phyloP scores from a whole-genome alignment of 1,140 invertebrate species.

The Maconellicoccus hirsutus region DNA sequence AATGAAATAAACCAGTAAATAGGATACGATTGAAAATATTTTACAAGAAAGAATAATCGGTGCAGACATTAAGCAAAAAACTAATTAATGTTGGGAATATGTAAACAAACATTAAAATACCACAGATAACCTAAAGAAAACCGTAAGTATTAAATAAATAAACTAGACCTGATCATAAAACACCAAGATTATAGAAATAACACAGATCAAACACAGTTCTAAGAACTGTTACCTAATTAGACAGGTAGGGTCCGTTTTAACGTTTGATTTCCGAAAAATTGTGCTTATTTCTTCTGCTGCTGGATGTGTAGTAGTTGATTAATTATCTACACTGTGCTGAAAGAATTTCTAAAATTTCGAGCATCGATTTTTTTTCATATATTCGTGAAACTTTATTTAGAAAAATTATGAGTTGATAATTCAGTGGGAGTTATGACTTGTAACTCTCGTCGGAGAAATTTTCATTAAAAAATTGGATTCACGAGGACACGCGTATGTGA shows the following conservation, averaged over 20 bases:
- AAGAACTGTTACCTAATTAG: constrained; percentile 9
- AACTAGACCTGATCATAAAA: constrained; percentile 4
- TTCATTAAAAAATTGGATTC: no score
- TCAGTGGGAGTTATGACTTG: no score
- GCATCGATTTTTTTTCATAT: no score
- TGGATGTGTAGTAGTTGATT: no score
- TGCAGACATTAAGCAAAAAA: neutral
- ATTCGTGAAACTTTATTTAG: no score
- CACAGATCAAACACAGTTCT: neutral
- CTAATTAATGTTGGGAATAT: neutral
- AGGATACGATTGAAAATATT: neutral
- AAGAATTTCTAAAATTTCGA: no score
- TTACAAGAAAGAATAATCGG: neutral
- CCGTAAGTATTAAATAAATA: constrained; percentile 5
- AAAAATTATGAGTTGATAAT: no score
- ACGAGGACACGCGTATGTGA: no score
- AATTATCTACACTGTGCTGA: no score
- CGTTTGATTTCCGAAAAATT: no score
- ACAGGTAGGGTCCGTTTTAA: neutral
- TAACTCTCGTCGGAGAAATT: no score
- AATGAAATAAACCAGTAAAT: neutral
- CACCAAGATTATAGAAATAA: neutral
- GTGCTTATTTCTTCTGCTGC: no score
- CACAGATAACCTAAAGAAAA: neutral
- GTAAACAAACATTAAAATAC: constrained; percentile 3